These are phyloP conservation scores for Dryobates pubescens DNA, from an alignment of 2,797 vertebrate genomes.

Conservation along the genomic window DNA sequence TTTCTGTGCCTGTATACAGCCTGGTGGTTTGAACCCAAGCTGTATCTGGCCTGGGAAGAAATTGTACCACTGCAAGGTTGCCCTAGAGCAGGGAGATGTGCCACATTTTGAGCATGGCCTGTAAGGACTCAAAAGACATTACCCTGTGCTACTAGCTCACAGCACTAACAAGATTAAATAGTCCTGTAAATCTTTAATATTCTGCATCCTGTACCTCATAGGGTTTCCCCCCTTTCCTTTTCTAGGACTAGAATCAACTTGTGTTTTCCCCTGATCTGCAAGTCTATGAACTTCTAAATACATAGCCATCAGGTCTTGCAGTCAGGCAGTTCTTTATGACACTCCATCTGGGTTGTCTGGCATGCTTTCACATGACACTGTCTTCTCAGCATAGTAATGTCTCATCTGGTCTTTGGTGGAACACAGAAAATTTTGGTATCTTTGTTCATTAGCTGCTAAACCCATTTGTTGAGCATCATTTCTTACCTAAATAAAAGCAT, in stretches of 20 bases:
- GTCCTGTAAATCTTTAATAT: neutral
- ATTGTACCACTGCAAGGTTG: neutral
- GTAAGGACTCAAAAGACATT: neutral
- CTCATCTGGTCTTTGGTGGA: constrained; percentile 22
- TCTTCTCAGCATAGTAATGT: constrained; percentile 35
- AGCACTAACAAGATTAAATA: neutral
- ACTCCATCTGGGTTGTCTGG: constrained; percentile 3
- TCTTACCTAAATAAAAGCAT: neutral
- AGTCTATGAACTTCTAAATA: constrained; percentile 37
- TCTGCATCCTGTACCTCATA: neutral
- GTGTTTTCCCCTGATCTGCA: neutral
- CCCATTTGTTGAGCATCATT: neutral
- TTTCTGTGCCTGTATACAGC: neutral
- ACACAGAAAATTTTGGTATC: neutral
- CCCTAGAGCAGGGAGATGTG: neutral
- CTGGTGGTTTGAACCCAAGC: neutral
- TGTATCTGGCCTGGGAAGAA: neutral
- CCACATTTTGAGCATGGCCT: neutral
- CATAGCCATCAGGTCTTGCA: constrained; percentile 13
- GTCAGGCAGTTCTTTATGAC: neutral
- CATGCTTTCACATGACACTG: constrained; percentile 30
- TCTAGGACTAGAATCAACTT: constrained; percentile 1
- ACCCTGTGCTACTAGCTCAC: neutral
- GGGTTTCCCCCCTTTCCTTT: neutral
- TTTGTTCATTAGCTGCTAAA: constrained; percentile 2